Evolutionary conservation across 2,888 invertebrate genomes (phyloP).

Genomic region (Hartigia nigra): DNA sequence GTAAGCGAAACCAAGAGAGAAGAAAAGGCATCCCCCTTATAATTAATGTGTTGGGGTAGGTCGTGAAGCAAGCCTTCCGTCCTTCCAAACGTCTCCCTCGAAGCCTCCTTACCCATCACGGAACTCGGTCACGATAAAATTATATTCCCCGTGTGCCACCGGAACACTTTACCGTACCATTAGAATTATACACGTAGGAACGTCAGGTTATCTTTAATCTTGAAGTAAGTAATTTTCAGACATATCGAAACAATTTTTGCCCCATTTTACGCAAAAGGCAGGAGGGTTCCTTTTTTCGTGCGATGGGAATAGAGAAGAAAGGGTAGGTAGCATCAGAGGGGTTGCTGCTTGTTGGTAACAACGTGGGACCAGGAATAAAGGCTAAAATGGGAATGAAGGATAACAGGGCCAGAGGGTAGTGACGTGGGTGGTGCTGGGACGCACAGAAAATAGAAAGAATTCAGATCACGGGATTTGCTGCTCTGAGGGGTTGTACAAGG

Average conservation of each 20-base stretch:
- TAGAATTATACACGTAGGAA: not conserved
- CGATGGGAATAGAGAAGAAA: not conserved
- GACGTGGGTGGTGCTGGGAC: constrained; percentile 38
- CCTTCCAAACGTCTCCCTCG: constrained; percentile 25
- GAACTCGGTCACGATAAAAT: constrained; percentile 54
- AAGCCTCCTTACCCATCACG: constrained; percentile 31
- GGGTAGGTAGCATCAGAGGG: constrained; percentile 8
- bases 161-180: not conserved
- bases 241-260: not conserved
- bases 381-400: constrained; percentile 37
- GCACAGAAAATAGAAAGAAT: constrained; percentile 61
- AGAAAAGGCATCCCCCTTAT: constrained; percentile 45
- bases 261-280: not conserved
- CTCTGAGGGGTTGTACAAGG: constrained; percentile 22
- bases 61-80: constrained; percentile 42
- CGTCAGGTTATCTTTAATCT: not conserved
- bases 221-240: not conserved
- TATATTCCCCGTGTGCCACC: constrained; percentile 36
- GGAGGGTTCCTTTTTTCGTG: not conserved
- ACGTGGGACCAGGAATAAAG: constrained; percentile 62
- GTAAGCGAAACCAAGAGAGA: constrained; percentile 41
- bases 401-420: constrained; percentile 26
- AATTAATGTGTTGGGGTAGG: constrained; percentile 66
- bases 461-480: constrained; percentile 59
- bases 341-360: constrained; percentile 57